These are phyloP conservation scores for Clarias pachynema DNA, from an alignment of 2,797 vertebrate species.

Conservation along the genomic window DNA sequence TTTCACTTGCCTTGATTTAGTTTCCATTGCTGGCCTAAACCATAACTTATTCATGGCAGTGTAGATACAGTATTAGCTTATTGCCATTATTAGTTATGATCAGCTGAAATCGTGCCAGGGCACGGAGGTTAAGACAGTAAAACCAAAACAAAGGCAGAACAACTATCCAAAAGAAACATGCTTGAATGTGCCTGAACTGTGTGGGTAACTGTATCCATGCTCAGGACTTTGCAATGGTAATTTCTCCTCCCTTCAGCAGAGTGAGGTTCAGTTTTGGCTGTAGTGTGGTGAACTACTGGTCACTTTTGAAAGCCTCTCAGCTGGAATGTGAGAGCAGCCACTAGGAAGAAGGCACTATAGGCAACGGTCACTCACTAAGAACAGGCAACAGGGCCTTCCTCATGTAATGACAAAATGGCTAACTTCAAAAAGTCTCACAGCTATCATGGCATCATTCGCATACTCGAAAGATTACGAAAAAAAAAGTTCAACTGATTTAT, in stretches of 20 bases:
- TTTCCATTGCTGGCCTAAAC: neutral
- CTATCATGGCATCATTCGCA: neutral
- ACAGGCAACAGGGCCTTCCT: slow-evolving; percentile 40
- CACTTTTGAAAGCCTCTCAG: slow-evolving; percentile 42
- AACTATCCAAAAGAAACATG: slow-evolving; percentile 30
- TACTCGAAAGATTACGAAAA: neutral
- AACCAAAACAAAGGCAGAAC: neutral
- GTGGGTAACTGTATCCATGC: slow-evolving; percentile 7
- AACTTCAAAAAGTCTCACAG: slow-evolving; percentile 25
- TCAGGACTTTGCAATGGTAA: slow-evolving; percentile 6
- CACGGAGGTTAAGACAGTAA: neutral
- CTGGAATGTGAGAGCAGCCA: slow-evolving; percentile 49
- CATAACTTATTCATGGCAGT: slow-evolving; percentile 8
- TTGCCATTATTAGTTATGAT: slow-evolving; percentile 11
- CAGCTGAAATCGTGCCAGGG: neutral
- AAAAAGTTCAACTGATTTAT: neutral
- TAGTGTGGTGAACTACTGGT: slow-evolving; percentile 38
- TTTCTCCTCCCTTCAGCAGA: slow-evolving; percentile 12
- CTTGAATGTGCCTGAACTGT: slow-evolving; percentile 1
- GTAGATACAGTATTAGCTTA: slow-evolving; percentile 1
- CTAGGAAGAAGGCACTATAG: slow-evolving; percentile 33
- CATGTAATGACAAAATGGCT: slow-evolving; percentile 45
- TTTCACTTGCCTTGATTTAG: slow-evolving; percentile 6
- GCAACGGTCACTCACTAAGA: slow-evolving; percentile 35
- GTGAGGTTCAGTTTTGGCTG: slow-evolving; percentile 39